These are phyloP conservation scores for Valencia hispanica DNA, from an alignment of 2,797 vertebrate species.

Conservation along the genomic window DNA sequence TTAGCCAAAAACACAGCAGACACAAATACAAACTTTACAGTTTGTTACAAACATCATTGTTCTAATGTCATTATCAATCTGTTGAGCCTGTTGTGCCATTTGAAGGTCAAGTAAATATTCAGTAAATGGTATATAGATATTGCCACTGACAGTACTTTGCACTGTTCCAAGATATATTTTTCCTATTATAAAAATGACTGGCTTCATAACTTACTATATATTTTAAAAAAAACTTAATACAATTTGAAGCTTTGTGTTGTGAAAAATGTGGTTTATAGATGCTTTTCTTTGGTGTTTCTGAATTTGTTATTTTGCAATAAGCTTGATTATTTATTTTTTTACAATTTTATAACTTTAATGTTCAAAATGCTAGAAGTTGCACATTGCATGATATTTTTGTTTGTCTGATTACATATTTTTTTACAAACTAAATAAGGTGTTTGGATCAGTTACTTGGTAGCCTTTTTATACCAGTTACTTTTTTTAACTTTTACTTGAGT, in stretches of 20 bases:
- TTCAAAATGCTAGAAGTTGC: not conserved
- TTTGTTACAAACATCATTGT: not conserved
- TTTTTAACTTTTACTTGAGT: not conserved
- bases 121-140: not conserved
- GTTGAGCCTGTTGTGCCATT: not conserved
- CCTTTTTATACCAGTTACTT: too few relatives aligned
- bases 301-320: not conserved
- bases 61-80: not conserved
- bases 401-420: not conserved
- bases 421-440: not conserved
- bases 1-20: not conserved
- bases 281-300: not conserved
- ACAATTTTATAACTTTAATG: not conserved
- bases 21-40: not conserved
- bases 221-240: too few relatives aligned
- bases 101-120: not conserved
- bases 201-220: not conserved
- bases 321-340: not conserved
- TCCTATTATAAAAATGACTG: not conserved
- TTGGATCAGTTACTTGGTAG: not conserved
- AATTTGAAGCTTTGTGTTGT: not conserved
- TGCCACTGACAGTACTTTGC: not conserved
- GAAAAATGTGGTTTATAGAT: not conserved
- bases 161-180: not conserved
- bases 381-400: not conserved